Evolutionary conservation across 2,888 invertebrate genomes (phyloP), one percentile per base, ranked within the genome.

Genomic region (Caenorhabditis doughertyi): DNA sequence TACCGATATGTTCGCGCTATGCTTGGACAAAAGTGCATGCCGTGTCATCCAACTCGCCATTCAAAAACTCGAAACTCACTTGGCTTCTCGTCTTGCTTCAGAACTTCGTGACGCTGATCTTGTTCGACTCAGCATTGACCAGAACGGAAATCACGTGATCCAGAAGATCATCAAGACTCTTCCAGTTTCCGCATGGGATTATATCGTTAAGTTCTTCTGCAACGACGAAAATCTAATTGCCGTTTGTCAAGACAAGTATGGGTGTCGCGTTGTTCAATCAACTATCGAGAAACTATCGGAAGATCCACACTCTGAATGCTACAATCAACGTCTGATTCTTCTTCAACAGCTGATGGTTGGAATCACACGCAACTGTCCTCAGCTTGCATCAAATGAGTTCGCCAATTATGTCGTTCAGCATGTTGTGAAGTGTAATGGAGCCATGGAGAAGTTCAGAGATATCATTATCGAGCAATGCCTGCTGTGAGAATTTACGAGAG

Each of bases 381-480:
- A 80, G 25, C 77, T 88, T 27, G 73, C 85, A 9, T 81, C 81
- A 27, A 85, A 90, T 62, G 87, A 90, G 64, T 90, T 84, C 62
- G 89, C 89, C 70, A 90, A 90, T 76, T 90, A 90, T 74, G 84
- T 90, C 23, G 82, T 90, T n/a, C 90, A 90, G 55, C 86, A 86
- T 72, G 80, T 90, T 29, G 73, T 90, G 55, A 81, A 74, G 53
- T 65, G 81, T 32, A 62, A 65, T 9, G 71, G 70, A 7, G 79
- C 55, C 0, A 83, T 89, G 76, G 84, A 62, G 13, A 23, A 60
- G 18, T 87, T 88, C 53, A 73, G 87, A 11, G 83, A 86, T 32
- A 62, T 53, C 23, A 87, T 89, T 73, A 89, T 89, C 73, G 84
- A 83, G 39, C 55, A 84, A 39, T 85, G 84, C 51, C 79, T 89